Evolutionary conservation across 2,888 invertebrate genomes (phyloP).

Genomic region (Automeris io): DNA sequence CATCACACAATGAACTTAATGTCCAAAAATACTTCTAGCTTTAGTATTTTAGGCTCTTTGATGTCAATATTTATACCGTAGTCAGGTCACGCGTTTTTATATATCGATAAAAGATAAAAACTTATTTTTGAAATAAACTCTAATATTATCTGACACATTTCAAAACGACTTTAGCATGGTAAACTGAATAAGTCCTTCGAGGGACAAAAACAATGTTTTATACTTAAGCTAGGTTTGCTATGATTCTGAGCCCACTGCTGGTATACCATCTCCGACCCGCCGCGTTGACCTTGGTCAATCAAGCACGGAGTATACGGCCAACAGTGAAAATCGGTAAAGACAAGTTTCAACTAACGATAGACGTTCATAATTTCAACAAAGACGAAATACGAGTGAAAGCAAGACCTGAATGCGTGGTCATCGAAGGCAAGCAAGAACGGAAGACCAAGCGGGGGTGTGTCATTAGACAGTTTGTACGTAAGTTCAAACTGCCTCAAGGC

Average conservation of each 20-base stretch:
- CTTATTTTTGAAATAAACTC: too few species aligned
- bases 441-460: constrained; percentile 39
- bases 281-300: constrained; percentile 23
- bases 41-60: too few species aligned
- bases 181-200: too few species aligned
- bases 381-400: constrained; percentile 59
- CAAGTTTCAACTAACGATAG: constrained; percentile 47
- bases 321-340: constrained; percentile 44
- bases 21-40: too few species aligned
- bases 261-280: constrained; percentile 20
- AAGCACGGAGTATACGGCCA: constrained; percentile 35
- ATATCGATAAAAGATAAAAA: too few species aligned
- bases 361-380: constrained; percentile 43
- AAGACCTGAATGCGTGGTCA: constrained; percentile 42
- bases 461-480: constrained; percentile 45
- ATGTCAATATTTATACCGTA: too few species aligned
- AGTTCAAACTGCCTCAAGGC: constrained; percentile 52
- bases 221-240: too few species aligned
- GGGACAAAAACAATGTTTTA: too few species aligned
- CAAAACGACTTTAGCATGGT: too few species aligned
- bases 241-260: constrained; percentile 20
- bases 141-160: too few species aligned
- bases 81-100: too few species aligned
- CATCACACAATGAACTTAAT: too few species aligned
- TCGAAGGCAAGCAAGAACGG: constrained; percentile 62